phyloP scores from a whole-genome alignment of 2,113 vertebrate genomes.

The Paramisgurnus dabryanus region DNA sequence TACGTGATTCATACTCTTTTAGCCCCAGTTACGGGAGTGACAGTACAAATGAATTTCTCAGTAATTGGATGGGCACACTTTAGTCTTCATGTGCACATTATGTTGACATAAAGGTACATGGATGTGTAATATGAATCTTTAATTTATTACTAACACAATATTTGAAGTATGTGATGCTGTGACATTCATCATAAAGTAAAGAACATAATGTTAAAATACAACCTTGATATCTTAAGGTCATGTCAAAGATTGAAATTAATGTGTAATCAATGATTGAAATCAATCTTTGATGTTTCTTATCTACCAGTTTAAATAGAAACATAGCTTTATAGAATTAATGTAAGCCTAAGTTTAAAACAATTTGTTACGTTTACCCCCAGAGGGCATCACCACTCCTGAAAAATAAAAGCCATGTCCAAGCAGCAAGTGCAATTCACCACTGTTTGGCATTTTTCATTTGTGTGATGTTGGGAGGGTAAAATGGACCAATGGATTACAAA shows the following conservation, averaged over 20 bases:
- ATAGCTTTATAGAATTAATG: no score
- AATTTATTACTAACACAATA: background rate
- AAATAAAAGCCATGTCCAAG: background rate
- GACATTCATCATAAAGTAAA: no score
- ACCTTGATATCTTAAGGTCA: no score
- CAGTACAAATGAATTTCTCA: constrained; percentile 15
- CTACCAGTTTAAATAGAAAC: no score
- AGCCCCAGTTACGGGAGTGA: background rate
- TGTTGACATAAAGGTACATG: background rate
- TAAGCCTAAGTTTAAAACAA: background rate
- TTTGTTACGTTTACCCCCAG: constrained; percentile 10
- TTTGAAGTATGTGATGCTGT: no score
- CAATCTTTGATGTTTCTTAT: no score
- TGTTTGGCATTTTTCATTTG: background rate
- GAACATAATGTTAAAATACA: no score
- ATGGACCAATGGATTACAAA: constrained; percentile 14
- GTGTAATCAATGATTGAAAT: no score
- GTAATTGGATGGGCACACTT: constrained; percentile 1
- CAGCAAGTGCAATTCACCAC: background rate
- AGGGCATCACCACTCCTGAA: constrained; percentile 10
- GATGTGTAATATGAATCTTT: background rate
- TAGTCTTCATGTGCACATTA: background rate
- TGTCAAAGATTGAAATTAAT: no score
- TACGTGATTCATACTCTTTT: background rate
- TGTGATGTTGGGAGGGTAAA: background rate